Evolutionary conservation across 2,113 vertebrate genomes (phyloP).

Genomic region (Ondatra zibethicus): DNA sequence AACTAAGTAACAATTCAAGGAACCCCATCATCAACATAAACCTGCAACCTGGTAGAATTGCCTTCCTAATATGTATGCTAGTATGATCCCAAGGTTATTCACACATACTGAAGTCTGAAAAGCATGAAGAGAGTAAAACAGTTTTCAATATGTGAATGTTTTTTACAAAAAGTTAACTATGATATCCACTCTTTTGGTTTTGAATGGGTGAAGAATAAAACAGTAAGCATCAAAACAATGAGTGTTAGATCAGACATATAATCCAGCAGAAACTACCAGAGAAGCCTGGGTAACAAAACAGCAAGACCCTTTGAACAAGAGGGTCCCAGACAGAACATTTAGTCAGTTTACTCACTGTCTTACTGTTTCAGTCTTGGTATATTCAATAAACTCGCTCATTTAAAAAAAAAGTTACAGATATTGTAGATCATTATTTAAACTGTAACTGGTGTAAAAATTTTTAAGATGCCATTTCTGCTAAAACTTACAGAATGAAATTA

Average conservation of each 20-base stretch:
- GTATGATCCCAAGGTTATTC: slow-evolving; percentile 29
- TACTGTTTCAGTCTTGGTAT: background rate
- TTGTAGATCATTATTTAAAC: background rate
- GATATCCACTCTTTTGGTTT: background rate
- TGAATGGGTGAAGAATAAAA: background rate
- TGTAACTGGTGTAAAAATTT: background rate
- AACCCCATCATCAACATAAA: background rate
- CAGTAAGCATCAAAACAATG: background rate
- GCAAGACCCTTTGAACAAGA: background rate
- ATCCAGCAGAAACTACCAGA: background rate
- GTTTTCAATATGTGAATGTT: background rate
- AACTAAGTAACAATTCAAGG: slow-evolving; percentile 28
- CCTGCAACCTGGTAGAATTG: slow-evolving; percentile 44
- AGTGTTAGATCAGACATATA: background rate
- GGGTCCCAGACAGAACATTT: background rate
- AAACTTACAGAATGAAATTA: background rate
- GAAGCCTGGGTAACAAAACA: background rate
- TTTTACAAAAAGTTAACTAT: background rate
- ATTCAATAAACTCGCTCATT: background rate
- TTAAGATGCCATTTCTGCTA: background rate
- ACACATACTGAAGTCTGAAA: slow-evolving; percentile 37
- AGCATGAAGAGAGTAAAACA: background rate
- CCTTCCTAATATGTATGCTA: slow-evolving; percentile 23
- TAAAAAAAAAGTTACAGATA: background rate
- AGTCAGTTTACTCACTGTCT: background rate